Evolutionary conservation across 2,888 invertebrate species (phyloP).

Genomic region (Tipula helvola): DNA sequence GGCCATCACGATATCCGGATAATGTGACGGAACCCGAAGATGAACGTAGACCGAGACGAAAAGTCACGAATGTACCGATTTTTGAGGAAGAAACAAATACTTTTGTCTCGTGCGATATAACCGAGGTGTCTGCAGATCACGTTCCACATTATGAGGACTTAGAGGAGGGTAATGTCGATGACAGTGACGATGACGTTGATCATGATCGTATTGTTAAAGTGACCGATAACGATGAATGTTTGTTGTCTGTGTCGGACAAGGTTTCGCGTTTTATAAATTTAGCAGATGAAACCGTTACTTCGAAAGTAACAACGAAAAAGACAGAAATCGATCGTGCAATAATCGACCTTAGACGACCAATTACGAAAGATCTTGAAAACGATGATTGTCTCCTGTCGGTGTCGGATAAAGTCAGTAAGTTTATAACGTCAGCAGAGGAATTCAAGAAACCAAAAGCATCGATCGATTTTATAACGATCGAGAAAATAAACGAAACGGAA

Average conservation of each 20-base stretch:
- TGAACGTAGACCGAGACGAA: constrained; percentile 37
- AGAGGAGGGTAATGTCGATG: constrained; percentile 28
- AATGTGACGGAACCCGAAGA: constrained; percentile 65
- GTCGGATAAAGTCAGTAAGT: constrained; percentile 55
- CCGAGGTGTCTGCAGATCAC: constrained; percentile 41
- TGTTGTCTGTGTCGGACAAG: constrained; percentile 50
- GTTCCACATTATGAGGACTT: constrained; percentile 34
- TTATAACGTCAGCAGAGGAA: constrained; percentile 42
- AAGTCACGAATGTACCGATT: constrained; percentile 39
- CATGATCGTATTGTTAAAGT: background rate
- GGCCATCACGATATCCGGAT: constrained; percentile 58
- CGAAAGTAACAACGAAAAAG: constrained; percentile 18
- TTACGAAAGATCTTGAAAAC: constrained; percentile 29
- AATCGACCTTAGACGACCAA: background rate
- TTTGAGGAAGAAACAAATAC: constrained; percentile 42
- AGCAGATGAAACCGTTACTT: constrained; percentile 39
- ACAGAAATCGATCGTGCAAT: background rate
- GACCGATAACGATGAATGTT: constrained; percentile 40
- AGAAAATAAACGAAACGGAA: background rate
- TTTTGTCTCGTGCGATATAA: constrained; percentile 38
- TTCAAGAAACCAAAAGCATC: constrained; percentile 33
- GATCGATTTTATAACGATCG: constrained; percentile 15
- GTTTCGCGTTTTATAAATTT: constrained; percentile 51
- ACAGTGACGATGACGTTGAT: constrained; percentile 39
- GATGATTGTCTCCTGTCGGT: constrained; percentile 55